Conservation (phyloP, 2,888 invertebrate genomes). For the Eledona agricola region DNA sequence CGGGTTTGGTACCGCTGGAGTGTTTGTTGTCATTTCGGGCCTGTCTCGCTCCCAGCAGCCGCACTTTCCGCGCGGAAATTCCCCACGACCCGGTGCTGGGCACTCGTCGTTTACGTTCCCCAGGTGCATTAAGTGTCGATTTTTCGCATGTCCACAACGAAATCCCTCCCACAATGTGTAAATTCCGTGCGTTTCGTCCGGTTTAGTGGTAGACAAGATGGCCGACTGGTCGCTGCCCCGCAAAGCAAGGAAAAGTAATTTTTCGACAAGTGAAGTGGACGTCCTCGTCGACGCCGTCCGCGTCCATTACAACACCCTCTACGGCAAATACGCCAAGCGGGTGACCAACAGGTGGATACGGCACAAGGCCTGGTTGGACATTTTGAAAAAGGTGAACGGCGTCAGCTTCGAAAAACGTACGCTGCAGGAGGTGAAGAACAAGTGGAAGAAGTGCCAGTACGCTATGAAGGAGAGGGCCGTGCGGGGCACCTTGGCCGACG, state of each 20-base stretch:
- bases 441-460: conserved; percentile 55
- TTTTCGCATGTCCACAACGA: no score
- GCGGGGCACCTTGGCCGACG: conserved; percentile 24
- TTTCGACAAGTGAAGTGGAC: conserved; percentile 52
- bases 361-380: conserved; percentile 51
- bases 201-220: conserved; percentile 39
- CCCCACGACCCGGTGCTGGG: no score
- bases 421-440: conserved; percentile 54
- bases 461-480: conserved; percentile 32
- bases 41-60: no score
- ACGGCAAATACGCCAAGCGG: conserved; percentile 48
- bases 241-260: conserved; percentile 53
- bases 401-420: conserved; percentile 52
- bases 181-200: conserved; percentile 9
- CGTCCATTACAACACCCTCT: conserved; percentile 49
- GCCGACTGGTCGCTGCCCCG: conserved; percentile 27
- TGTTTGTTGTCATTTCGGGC: no score
- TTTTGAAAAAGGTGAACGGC: conserved; percentile 51
- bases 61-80: no score
- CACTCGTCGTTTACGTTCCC: no score
- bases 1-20: no score
- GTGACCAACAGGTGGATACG: conserved; percentile 46
- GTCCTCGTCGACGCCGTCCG: conserved; percentile 47
- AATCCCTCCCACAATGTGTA: background rate
- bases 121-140: no score